phyloP scores from a whole-genome alignment of 2,888 invertebrate species.

The Phorcus lineatus region DNA sequence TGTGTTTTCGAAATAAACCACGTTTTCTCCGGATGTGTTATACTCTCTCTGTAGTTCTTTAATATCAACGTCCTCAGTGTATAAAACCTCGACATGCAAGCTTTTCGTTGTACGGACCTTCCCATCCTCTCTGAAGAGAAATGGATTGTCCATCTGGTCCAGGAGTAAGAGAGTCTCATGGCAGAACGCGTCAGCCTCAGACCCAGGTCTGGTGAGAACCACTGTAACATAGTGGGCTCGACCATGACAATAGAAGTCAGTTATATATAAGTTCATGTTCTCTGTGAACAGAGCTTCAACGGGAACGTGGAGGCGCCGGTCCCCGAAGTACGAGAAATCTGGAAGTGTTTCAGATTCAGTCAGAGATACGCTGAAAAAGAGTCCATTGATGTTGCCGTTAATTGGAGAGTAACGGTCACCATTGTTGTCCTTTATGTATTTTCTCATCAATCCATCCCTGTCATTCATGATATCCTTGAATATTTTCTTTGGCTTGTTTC shows the following conservation, averaged over 20 bases:
- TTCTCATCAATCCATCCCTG: conserved; percentile 5
- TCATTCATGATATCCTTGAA: not conserved
- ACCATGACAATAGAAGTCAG: conserved; percentile 73
- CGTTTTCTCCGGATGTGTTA: not conserved
- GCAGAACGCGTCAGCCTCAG: conserved; percentile 36
- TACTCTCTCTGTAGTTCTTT: not conserved
- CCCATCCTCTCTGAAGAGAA: not conserved
- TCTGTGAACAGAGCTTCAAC: conserved; percentile 21
- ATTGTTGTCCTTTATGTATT: conserved; percentile 25
- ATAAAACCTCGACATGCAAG: not conserved
- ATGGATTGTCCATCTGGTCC: not conserved
- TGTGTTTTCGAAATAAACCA: no score
- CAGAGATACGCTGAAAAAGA: conserved; percentile 18
- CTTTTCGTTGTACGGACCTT: not conserved
- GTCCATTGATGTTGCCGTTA: conserved; percentile 13
- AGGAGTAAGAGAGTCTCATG: conserved; percentile 9
- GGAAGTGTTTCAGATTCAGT: conserved; percentile 37
- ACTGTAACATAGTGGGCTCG: conserved; percentile 69
- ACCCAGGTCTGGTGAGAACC: conserved; percentile 46
- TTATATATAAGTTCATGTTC: conserved; percentile 61
- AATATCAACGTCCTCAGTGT: not conserved
- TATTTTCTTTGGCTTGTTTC: conserved; percentile 1
- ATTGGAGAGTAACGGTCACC: conserved; percentile 22
- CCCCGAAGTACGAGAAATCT: conserved; percentile 41
- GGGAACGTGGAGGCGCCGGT: conserved; percentile 34